Evolutionary conservation across 2,113 vertebrate genomes (phyloP).

Genomic region (Tapirus terrestris): DNA sequence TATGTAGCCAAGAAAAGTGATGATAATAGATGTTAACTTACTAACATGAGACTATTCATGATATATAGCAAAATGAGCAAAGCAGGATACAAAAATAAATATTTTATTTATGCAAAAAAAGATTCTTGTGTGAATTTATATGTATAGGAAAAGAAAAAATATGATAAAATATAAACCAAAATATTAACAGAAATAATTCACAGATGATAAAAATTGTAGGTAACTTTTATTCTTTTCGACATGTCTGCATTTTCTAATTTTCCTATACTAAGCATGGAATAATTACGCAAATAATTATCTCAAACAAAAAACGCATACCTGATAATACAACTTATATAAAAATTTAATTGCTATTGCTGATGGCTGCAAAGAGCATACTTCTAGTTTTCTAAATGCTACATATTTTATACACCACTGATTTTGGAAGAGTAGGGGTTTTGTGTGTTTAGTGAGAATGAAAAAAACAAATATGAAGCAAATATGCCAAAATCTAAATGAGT

Average conservation of each 20-base stretch:
- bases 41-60: neutral
- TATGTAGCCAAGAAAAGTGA: slow-evolving; percentile 20
- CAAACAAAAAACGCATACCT: slow-evolving; percentile 11
- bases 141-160: slow-evolving; percentile 23
- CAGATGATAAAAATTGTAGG: slow-evolving; percentile 1
- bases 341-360: slow-evolving; percentile 23
- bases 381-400: slow-evolving; percentile 40
- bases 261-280: neutral
- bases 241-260: slow-evolving; percentile 48
- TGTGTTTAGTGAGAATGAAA: slow-evolving; percentile 7
- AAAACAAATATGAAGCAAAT: neutral
- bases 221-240: slow-evolving; percentile 25
- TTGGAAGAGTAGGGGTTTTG: neutral
- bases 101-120: slow-evolving; percentile 42
- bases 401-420: slow-evolving; percentile 19
- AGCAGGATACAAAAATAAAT: neutral
- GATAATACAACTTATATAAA: slow-evolving; percentile 14
- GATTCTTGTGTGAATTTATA: slow-evolving; percentile 28
- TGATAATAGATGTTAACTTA: slow-evolving; percentile 59
- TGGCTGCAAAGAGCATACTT: neutral
- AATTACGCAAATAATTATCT: slow-evolving; percentile 27
- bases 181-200: slow-evolving; percentile 34
- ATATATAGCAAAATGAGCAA: slow-evolving; percentile 40
- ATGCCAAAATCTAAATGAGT: neutral
- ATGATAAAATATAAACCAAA: slow-evolving; percentile 31